Percentiles rank a stretch among this genome's conserved stretches.
Evolutionary conservation across 2,888 invertebrate species (phyloP).

Genomic region (Tipula helvola): DNA sequence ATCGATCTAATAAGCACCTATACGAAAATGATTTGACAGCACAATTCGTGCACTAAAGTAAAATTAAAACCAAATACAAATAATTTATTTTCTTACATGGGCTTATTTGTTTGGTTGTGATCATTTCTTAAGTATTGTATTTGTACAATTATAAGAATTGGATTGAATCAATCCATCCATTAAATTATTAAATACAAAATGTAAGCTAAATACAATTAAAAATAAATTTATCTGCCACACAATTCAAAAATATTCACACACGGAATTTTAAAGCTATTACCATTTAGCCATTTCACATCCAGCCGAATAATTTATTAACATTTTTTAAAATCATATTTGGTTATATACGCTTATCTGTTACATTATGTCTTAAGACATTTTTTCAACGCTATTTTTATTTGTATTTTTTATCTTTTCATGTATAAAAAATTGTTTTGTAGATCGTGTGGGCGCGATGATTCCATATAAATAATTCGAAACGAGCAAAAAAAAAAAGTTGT

Average conservation of each 20-base stretch:
- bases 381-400: background rate
- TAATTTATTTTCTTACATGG: too few species aligned
- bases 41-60: too few species aligned
- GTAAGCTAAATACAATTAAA: too few species aligned
- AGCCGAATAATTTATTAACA: background rate
- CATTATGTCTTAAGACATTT: background rate
- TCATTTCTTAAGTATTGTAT: too few species aligned
- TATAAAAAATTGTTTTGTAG: background rate
- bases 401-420: background rate
- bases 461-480: background rate
- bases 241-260: background rate
- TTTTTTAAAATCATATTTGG: background rate
- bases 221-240: too few species aligned
- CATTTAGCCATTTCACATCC: background rate
- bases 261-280: background rate
- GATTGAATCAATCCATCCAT: too few species aligned
- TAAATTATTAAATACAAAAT: too few species aligned
- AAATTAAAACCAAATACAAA: too few species aligned
- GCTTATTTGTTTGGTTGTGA: too few species aligned
- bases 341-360: background rate
- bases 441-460: background rate
- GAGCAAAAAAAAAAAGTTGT: background rate
- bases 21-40: too few species aligned
- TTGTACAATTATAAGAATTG: too few species aligned
- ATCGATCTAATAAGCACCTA: too few species aligned